A percentile compares a stretch with the other conserved stretches of the same genome.
Conservation (phyloP, 2,113 vertebrate genomes). For the Leptodactylus fuscus region DNA sequence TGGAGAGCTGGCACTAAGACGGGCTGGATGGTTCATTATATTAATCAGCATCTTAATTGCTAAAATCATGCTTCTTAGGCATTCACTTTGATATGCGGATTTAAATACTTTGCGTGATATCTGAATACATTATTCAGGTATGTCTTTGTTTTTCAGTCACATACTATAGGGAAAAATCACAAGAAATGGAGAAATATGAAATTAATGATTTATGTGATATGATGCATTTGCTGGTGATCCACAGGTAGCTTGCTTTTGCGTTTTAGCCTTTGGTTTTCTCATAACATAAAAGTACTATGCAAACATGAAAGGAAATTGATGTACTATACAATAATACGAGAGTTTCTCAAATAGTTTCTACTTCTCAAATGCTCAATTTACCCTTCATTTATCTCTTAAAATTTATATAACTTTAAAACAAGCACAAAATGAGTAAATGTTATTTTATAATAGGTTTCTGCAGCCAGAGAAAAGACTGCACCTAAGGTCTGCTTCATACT, state of each 20-base stretch:
- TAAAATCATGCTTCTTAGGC: neutral
- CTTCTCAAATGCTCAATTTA: no score
- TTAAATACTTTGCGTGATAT: neutral
- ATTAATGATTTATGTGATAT: neutral
- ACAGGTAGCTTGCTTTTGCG: neutral
- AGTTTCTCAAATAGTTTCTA: neutral
- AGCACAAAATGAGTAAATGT: no score
- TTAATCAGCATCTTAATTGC: slow-evolving; percentile 28
- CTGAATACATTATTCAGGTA: slow-evolving; percentile 6
- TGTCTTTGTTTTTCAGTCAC: slow-evolving; percentile 5
- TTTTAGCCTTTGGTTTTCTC: neutral
- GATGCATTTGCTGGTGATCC: neutral
- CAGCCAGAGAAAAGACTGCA: no score
- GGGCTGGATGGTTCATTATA: slow-evolving; percentile 16
- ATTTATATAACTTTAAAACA: no score
- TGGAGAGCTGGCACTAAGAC: neutral
- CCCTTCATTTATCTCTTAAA: no score
- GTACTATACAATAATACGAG: neutral
- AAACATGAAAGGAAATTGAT: neutral
- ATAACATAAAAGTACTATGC: neutral
- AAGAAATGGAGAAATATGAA: neutral
- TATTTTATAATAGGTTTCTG: no score
- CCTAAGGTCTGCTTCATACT: no score
- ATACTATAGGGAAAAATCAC: slow-evolving; percentile 9
- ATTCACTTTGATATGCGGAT: neutral